Conservation (phyloP, 2,888 invertebrate species). For the Papilio protenor region DNA sequence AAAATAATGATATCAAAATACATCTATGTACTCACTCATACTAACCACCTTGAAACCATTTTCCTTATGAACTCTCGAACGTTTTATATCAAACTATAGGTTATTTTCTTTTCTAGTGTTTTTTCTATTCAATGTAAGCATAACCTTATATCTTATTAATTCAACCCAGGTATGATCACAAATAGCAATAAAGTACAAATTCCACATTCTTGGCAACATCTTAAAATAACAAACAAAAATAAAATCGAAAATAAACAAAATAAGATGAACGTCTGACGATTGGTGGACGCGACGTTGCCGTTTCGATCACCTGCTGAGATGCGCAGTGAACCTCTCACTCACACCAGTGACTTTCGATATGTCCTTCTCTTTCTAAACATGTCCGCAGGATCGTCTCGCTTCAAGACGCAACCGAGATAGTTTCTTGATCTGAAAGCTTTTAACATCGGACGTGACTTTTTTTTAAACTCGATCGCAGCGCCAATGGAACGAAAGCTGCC, state of each 20-base stretch:
- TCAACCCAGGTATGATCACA: background rate
- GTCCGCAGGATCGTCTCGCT: constrained; percentile 82
- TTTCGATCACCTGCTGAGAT: constrained; percentile 74
- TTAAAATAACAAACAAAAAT: constrained; percentile 60
- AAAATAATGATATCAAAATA: too few species aligned
- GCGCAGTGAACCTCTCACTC: constrained; percentile 61
- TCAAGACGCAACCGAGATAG: constrained; percentile 82
- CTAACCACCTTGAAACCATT: background rate
- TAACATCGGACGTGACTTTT: constrained; percentile 75
- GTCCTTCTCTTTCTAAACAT: constrained; percentile 62
- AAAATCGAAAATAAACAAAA: constrained; percentile 68
- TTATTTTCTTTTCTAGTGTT: background rate
- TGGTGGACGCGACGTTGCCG: constrained; percentile 82
- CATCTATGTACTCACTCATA: background rate
- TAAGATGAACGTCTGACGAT: constrained; percentile 73
- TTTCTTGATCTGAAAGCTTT: constrained; percentile 75
- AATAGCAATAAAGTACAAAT: constrained; percentile 25
- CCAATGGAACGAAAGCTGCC: constrained; percentile 63
- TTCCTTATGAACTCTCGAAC: background rate
- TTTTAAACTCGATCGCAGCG: constrained; percentile 58
- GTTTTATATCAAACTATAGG: background rate
- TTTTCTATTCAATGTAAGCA: background rate
- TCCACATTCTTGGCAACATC: constrained; percentile 51
- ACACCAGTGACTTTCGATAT: constrained; percentile 48
- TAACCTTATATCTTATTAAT: constrained; percentile 1